Evolutionary conservation across 2,888 invertebrate genomes (phyloP), one percentile per base, ranked within the genome.

Genomic region (Heteropelma amictum): DNA sequence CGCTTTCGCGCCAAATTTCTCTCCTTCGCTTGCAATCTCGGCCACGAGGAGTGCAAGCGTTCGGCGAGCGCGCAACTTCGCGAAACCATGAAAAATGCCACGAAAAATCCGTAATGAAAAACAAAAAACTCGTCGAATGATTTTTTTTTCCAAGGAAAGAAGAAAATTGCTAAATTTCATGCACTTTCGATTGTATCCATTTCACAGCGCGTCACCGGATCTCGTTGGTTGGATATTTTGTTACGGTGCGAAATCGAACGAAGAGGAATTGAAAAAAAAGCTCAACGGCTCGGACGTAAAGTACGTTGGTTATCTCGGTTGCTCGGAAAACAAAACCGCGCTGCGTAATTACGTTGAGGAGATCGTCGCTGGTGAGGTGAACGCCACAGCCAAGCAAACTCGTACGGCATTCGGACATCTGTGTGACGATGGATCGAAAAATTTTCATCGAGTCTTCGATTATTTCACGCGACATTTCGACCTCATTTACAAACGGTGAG

Each of bases 181-280:
- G 19, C 38, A 4, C 8, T 10, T n/a, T 21, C 14, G 28, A 53
- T 8, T 3, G n/a, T 3, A 28, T 10, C 14, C 7, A 23, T 40
- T 81, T 82, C n/a, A n/a, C 81, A 91, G 91, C 12, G 89, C 92
- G 26, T 87, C 90, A 19, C 88, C 89, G 2, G 90, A 91, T 73
- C 74, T 91, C 33, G 87, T 89, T 64, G 77, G 83, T 0, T 82
- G 88, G 7, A 90, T 91, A 2, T 90, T 90, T 82, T 92, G 91
- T 82, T 86, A 87, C 8, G 92, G 90, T 1, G 86, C 91, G 0
- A 64, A 58, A 26, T 65, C 61, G 49, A 65, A 49, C 21, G 71
- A 76, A 65, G 58, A 38, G 1, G 64, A 75, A 45, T 72, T 79
- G 21, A 35, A 70, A 72, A 65, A 71, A 28, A 78, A 72, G 38